These are phyloP conservation scores for Ceyx melanurus DNA, from an alignment of 2,113 vertebrate genomes.

Conservation along the genomic window DNA sequence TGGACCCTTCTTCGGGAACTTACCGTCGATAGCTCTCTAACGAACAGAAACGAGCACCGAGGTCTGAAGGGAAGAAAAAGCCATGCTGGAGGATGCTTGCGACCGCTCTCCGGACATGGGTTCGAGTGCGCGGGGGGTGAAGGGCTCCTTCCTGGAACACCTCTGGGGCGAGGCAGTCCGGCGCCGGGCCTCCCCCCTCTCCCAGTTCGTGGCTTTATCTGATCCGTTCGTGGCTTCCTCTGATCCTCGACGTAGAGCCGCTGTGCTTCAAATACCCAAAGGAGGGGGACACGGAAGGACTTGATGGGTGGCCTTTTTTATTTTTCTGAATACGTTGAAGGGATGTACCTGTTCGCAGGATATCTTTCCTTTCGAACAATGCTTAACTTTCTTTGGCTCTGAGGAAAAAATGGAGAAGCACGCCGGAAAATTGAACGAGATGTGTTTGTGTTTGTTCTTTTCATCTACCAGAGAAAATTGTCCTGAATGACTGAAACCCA, in stretches of 20 bases:
- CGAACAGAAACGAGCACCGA: accelerated
- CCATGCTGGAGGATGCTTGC: not conserved
- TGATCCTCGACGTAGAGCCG: accelerated
- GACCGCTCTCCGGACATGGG: accelerated
- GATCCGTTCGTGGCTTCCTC: not conserved
- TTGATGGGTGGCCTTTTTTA: no score
- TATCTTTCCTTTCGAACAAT: not conserved
- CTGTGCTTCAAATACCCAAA: not conserved
- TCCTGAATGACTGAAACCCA: slow-evolving; percentile 35
- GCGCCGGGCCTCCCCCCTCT: accelerated
- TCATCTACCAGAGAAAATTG: slow-evolving; percentile 34
- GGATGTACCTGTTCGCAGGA: accelerated
- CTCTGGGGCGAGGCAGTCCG: accelerated
- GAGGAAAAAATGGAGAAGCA: slow-evolving; percentile 24
- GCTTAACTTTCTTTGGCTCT: not conserved
- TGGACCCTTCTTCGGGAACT: not conserved
- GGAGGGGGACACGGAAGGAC: no score
- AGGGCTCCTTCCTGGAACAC: accelerated
- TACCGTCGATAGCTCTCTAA: accelerated
- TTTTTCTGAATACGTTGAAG: accelerated
- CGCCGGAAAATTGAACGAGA: not conserved
- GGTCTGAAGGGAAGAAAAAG: not conserved
- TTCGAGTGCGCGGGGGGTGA: accelerated
- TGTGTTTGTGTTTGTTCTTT: slow-evolving; percentile 32
- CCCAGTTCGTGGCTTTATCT: not conserved